Percentiles rank a stretch among this genome's conserved stretches.
Evolutionary conservation across 1,140 invertebrate species (phyloP).

Genomic region (Euschistus heros): DNA sequence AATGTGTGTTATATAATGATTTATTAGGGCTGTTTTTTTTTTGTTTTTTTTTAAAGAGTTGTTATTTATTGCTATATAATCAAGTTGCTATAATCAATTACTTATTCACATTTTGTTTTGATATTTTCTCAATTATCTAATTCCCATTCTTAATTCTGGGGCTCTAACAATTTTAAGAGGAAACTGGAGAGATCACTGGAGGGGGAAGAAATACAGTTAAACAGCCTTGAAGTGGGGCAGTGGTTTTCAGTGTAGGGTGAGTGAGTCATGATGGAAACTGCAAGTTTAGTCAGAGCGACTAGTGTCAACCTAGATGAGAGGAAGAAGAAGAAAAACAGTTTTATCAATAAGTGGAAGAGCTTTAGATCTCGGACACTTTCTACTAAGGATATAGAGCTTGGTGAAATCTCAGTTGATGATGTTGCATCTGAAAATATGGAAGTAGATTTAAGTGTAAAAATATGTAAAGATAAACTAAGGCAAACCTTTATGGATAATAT

Average conservation of each 20-base stretch:
- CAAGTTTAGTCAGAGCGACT: conserved; percentile 32
- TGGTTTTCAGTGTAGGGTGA: not conserved
- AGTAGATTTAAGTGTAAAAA: conserved; percentile 54
- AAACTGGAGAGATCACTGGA: not conserved
- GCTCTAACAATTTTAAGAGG: no score
- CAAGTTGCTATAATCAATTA: no score
- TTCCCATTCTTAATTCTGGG: no score
- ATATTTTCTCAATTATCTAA: no score
- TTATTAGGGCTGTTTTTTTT: no score
- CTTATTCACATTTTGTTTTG: no score
- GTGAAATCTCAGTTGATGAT: conserved; percentile 21
- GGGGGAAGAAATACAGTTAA: conserved; percentile 19
- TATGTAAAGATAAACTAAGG: conserved; percentile 59
- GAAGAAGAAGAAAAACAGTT: conserved; percentile 30
- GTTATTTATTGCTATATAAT: no score
- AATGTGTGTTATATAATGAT: no score
- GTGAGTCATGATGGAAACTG: conserved; percentile 28
- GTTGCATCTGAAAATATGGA: conserved; percentile 45
- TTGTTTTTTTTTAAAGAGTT: no score
- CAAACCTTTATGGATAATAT: conserved; percentile 58
- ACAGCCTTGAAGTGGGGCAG: conserved; percentile 2
- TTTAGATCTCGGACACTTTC: conserved; percentile 24
- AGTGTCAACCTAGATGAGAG: conserved; percentile 32
- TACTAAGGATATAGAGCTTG: conserved; percentile 5
- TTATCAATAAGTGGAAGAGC: conserved; percentile 33